These are phyloP conservation scores for Pentalonia nigronervosa DNA, from an alignment of 1,140 invertebrate genomes.

Conservation along the genomic window DNA sequence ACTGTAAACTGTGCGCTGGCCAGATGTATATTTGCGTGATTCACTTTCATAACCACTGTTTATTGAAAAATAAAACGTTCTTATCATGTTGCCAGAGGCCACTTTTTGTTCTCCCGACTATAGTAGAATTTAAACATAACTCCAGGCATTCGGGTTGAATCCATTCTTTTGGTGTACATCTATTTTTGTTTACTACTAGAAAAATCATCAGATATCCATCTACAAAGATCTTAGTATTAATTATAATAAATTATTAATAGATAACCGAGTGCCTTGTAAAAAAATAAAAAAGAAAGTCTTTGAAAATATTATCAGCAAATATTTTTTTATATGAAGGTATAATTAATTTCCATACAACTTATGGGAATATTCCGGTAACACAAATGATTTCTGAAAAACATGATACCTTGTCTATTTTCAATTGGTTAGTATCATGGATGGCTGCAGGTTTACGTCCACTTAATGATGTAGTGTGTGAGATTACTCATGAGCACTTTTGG, in stretches of 20 bases:
- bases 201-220: not conserved
- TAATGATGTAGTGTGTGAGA: not conserved
- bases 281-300: not conserved
- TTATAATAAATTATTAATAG: conserved; percentile 29
- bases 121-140: not conserved
- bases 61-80: too few species aligned
- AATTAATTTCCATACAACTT: not conserved
- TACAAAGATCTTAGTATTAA: not conserved
- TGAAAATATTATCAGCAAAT: not conserved
- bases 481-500: not conserved
- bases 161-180: not conserved
- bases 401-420: not conserved
- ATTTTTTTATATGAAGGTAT: conserved; percentile 7
- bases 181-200: not conserved
- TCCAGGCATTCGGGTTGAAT: not conserved
- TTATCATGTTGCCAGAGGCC: too few species aligned
- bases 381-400: conserved; percentile 25
- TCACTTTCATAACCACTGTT: too few species aligned
- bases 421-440: not conserved
- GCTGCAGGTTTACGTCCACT: not conserved
- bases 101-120: too few species aligned
- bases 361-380: not conserved
- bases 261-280: not conserved
- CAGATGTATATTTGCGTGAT: too few species aligned
- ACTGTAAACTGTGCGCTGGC: too few species aligned